Base-by-base conservation (phyloP, 2,888 invertebrate species). In the Neuroscelio doddi region DNA sequence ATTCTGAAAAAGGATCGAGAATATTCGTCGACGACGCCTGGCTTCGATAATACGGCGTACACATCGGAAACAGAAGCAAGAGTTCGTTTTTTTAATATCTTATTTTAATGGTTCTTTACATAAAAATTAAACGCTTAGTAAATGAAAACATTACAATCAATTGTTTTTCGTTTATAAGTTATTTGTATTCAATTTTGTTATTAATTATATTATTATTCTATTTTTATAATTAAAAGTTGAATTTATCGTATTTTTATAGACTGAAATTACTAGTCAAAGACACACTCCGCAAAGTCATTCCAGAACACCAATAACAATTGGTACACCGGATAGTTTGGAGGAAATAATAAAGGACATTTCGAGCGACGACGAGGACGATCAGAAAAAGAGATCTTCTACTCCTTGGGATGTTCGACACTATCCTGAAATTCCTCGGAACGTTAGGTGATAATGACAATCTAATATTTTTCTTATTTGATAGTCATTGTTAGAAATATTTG, bases 11-110 rank as follows among this genome's bases (percentile, higher is more conserved):
- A 79, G 49, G 70, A 74, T 16, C 71, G 72, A 27, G 79, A 78
- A 46, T 77, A 78, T 16, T 69, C 73, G 1, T 51, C 74, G 1
- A 66, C 76, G 1, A 72, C 76, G 2, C 61, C 75, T 3, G 80
- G 78, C 1, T 53, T 78, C 16, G 82, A 83, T 41, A 83, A 83
- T 26, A 76, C 76, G 3, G 79, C 78, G 1, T 83, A 81, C 16
- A 78, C 81, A 0, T 80, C 82, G 1, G 82, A 83, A 55, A 79
- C 80, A 17, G 83, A 83, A 51, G 75, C 70, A 4, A 77, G 79
- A 70, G 82, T 84, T 63, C 26, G 42, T 56, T 49, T 47, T 7
- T 9, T 44, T 52, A 50, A 30, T 15, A 3, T 7, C 26, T 24
- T n/a, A n/a, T n/a, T n/a, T n/a, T n/a, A n/a, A n/a, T n/a, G 7